phyloP scores from a whole-genome alignment of 1,140 invertebrate genomes.

The Trissolcus basalis region DNA sequence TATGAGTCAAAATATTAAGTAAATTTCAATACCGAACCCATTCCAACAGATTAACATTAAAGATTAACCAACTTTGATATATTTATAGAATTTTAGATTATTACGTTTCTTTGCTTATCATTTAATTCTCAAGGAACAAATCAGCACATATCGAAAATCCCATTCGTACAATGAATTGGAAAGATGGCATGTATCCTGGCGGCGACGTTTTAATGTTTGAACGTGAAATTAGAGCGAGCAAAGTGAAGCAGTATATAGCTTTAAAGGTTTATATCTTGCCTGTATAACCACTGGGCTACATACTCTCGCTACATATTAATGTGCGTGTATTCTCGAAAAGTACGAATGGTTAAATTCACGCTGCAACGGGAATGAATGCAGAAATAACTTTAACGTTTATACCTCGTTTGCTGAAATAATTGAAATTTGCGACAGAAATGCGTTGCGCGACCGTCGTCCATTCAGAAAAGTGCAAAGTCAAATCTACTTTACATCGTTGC shows the following conservation, averaged over 20 bases:
- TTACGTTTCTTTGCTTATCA: no score
- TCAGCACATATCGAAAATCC: constrained; percentile 38
- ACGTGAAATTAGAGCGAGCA: constrained; percentile 51
- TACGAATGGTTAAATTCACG: constrained; percentile 56
- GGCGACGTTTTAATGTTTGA: constrained; percentile 50
- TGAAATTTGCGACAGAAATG: constrained; percentile 29
- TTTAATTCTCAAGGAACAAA: constrained; percentile 18
- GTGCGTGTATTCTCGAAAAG: constrained; percentile 53
- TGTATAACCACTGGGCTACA: constrained; percentile 34
- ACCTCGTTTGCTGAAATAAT: constrained; percentile 46
- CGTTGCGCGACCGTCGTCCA: background rate
- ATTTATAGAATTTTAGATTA: no score
- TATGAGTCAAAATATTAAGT: no score
- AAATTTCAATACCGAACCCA: no score
- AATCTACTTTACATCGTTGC: no score
- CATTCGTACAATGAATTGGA: constrained; percentile 47
- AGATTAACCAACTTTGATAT: no score
- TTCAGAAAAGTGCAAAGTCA: background rate
- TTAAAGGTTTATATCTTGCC: constrained; percentile 55
- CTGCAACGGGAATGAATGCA: constrained; percentile 48
- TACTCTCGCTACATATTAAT: constrained; percentile 51
- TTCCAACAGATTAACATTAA: no score
- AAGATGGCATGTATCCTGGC: constrained; percentile 23
- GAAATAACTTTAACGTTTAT: constrained; percentile 56
- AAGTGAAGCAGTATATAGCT: constrained; percentile 45